A percentile compares a stretch with the other conserved stretches of the same genome.
Conservation (phyloP, 2,797 vertebrate genomes). For the Phoxinus dragarum region DNA sequence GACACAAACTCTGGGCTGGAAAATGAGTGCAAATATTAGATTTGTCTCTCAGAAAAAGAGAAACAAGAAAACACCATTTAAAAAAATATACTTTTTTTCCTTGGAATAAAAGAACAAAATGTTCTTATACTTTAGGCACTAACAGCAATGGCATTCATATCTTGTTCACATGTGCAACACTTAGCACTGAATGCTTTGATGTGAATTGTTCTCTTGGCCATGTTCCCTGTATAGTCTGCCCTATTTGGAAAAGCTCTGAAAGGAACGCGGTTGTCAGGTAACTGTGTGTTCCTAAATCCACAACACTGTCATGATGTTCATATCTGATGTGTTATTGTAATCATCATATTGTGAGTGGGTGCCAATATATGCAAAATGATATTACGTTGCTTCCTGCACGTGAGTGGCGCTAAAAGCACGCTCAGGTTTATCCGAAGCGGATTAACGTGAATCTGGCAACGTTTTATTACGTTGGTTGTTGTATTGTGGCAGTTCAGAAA, state of each 20-base stretch:
- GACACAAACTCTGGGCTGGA: neutral
- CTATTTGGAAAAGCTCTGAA: neutral
- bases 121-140: neutral
- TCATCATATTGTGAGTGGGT: neutral
- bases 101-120: neutral
- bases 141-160: neutral
- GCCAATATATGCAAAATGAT: neutral
- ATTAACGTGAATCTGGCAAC: neutral
- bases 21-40: neutral
- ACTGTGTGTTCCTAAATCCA: neutral
- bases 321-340: neutral
- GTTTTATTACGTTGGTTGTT: neutral
- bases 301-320: neutral
- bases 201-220: neutral
- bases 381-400: neutral
- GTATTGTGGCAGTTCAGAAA: neutral
- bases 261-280: conserved; percentile 2
- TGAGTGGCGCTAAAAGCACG: neutral
- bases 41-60: neutral
- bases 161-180: neutral
- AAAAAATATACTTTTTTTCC: neutral
- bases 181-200: neutral
- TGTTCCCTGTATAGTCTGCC: neutral
- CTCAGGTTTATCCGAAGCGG: neutral
- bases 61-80: neutral